Base-by-base conservation (phyloP, 1,140 invertebrate genomes). In the Drosophila orena region DNA sequence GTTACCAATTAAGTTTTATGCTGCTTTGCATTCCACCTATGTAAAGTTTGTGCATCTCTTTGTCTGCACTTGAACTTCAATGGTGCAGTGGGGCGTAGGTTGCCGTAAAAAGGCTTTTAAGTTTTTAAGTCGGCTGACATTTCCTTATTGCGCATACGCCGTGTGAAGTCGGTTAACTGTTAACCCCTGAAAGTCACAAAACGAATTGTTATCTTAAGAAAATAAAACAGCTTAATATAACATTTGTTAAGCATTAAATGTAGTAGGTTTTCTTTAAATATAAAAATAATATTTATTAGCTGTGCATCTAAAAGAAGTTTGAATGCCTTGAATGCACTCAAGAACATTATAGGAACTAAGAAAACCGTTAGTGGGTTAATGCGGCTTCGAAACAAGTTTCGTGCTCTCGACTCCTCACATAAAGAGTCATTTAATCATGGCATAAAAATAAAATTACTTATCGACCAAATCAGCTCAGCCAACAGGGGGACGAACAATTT, bases 71-170 rank as follows among this genome's bases (percentile, higher is more conserved):
- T 74, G 37, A 75, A 72, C 68, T 81, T 75, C 44, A 49, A 34
- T 66, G 54, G 44, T 30, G 56, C 17, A 38, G 14, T 38, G 49
- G 22, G 46, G 50, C 50, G 70, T 72, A 77, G 64, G 75, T 47
- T 30, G 75, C 43, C 44, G 44, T 40, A 78, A 60, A 74, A 60
- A 60, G 79, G 65, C 40, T 70, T 79, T 74, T 49, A 68, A 49
- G 42, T 43, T 70, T 79, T 74, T 49, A 68, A 49, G 42, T 43
- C 15, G 34, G 22, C 50, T 73, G 47, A 53, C 65, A 79, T 71
- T 86, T 86, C 79, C 83, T 81, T 89, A 86, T 86, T 89, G 70
- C 76, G 59, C 62, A 88, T 89, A 86, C 84, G 75, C 66, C 84
- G 50, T 64, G 84, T 89, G 42, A n/a, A 44, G 14, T 34, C 44